Percentiles rank a stretch among this genome's conserved stretches.
Conservation (phyloP, 2,113 vertebrate species). For the Cheirogaleus medius region DNA sequence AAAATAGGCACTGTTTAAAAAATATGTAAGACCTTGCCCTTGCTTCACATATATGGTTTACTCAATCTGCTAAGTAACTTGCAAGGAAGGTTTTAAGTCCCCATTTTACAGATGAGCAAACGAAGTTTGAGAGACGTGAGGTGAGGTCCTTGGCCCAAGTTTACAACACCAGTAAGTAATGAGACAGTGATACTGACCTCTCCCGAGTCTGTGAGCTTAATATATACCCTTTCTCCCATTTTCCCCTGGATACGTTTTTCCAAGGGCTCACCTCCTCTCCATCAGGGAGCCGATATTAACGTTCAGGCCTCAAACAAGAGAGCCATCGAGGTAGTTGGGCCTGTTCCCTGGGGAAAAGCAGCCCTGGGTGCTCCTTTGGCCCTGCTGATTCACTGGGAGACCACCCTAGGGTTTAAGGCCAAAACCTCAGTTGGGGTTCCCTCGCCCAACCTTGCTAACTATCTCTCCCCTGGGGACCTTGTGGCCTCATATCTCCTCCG, state of each 20-base stretch:
- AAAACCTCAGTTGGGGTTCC: not conserved
- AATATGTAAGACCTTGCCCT: not conserved
- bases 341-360: not conserved
- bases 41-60: not conserved
- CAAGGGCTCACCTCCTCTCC: not conserved
- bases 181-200: not conserved
- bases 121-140: not conserved
- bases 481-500: not conserved
- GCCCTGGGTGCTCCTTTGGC: rapidly evolving
- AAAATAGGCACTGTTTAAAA: not conserved
- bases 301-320: not conserved
- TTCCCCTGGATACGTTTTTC: not conserved
- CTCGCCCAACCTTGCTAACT: not conserved
- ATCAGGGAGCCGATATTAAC: not conserved
- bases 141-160: not conserved
- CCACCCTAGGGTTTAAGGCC: not conserved
- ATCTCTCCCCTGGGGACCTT: not conserved
- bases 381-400: not conserved
- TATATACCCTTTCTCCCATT: not conserved
- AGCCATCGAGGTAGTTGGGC: not conserved
- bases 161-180: not conserved
- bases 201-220: not conserved
- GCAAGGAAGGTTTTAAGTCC: not conserved
- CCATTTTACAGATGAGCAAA: not conserved
- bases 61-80: not conserved